Conservation (phyloP, 1,140 invertebrate genomes). For the Drosophila mauritiana region DNA sequence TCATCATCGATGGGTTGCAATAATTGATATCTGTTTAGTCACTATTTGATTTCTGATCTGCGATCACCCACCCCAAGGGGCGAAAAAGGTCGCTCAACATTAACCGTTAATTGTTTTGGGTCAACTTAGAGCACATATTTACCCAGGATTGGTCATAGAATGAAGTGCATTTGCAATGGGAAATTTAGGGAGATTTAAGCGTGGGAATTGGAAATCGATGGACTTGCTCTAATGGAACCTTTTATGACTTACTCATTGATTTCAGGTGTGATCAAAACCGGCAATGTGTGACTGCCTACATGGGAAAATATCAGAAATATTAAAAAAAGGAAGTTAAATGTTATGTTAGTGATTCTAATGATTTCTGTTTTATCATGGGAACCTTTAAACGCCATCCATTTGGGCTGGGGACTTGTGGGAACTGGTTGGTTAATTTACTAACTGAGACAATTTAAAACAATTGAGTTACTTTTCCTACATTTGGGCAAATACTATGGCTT, state of each 20-base stretch:
- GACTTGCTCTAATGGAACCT: slow-evolving; percentile 52
- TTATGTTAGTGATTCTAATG: slow-evolving; percentile 7
- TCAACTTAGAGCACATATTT: slow-evolving; percentile 17
- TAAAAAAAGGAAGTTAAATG: not conserved
- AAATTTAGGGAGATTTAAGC: slow-evolving; percentile 37
- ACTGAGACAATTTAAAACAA: no score
- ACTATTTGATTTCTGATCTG: slow-evolving; percentile 60
- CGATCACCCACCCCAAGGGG: slow-evolving; percentile 8
- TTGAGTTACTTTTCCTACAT: no score
- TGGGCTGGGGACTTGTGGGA: slow-evolving; percentile 3
- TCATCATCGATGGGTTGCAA: slow-evolving; percentile 57
- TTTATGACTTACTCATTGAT: slow-evolving; percentile 38
- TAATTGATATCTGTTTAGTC: slow-evolving; percentile 81
- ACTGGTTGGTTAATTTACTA: not conserved
- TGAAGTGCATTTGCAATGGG: slow-evolving; percentile 26
- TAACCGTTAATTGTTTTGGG: slow-evolving; percentile 48
- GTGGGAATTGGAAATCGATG: slow-evolving; percentile 59
- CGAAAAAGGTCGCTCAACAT: slow-evolving; percentile 40
- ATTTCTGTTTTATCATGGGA: not conserved
- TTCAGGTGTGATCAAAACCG: slow-evolving; percentile 61
- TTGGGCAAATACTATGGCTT: no score
- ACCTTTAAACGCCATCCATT: not conserved
- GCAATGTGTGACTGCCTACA: slow-evolving; percentile 32
- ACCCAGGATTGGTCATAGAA: slow-evolving; percentile 21
- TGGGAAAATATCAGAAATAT: slow-evolving; percentile 19